These are phyloP conservation scores for Periophthalmus modestus DNA, from an alignment of 2,113 vertebrate genomes.

Conservation along the genomic window DNA sequence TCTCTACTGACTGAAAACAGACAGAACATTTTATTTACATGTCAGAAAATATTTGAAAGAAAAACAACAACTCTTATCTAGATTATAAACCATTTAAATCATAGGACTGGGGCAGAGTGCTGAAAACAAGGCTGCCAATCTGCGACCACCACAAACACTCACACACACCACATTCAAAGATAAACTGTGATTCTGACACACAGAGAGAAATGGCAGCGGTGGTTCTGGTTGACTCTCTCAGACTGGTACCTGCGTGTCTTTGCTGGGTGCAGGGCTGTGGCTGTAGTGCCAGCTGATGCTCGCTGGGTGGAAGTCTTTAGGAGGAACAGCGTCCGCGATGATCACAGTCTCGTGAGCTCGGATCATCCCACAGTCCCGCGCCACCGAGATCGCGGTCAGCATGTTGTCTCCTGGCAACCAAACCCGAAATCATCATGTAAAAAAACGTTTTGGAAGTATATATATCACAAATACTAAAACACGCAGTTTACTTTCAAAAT, in stretches of 20 bases:
- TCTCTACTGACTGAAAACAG: constrained; percentile 82
- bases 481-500: too few species aligned
- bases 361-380: constrained; percentile 95
- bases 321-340: constrained; percentile 89
- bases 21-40: too few species aligned
- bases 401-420: constrained; percentile 88
- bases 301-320: constrained; percentile 88
- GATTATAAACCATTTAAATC: too few species aligned
- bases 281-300: constrained; percentile 92
- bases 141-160: too few species aligned
- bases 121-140: too few species aligned
- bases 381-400: constrained; percentile 95
- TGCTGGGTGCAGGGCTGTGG: constrained; percentile 71
- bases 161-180: too few species aligned
- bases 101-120: too few species aligned
- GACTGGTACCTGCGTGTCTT: constrained; percentile 58
- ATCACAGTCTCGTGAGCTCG: constrained; percentile 88
- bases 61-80: too few species aligned
- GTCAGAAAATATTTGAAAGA: too few species aligned
- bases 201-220: neutral
- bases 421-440: too few species aligned
- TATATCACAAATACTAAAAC: too few species aligned
- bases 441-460: too few species aligned
- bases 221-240: neutral
- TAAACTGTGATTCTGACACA: neutral